Conservation (phyloP, 2,888 invertebrate species). For the Hydriomena furcata region DNA sequence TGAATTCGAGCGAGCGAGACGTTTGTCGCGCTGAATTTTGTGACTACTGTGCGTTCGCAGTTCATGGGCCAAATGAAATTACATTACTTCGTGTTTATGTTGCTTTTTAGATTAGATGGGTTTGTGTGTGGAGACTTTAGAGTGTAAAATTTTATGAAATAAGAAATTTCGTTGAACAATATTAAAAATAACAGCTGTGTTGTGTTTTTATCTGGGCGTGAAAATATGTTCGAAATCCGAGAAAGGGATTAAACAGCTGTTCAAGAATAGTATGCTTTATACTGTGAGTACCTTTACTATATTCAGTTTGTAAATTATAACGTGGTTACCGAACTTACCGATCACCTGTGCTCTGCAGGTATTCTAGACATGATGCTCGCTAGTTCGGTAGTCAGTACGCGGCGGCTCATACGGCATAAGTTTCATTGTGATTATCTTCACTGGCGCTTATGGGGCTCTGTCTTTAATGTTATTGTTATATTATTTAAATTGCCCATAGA, state of each 20-base stretch:
- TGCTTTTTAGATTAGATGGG: constrained; percentile 21
- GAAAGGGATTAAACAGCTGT: constrained; percentile 65
- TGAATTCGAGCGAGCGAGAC: constrained; percentile 67
- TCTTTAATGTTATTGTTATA: background rate
- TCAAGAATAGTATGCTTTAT: constrained; percentile 76
- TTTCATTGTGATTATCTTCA: background rate
- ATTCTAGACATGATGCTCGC: background rate
- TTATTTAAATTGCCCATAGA: background rate
- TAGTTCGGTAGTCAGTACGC: background rate
- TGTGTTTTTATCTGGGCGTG: constrained; percentile 67
- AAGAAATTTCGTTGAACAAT: no score
- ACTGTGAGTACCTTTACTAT: constrained; percentile 62
- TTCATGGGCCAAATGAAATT: constrained; percentile 44
- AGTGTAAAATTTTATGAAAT: no score
- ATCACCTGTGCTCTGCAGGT: no score
- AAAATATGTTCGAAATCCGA: constrained; percentile 46
- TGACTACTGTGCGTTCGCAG: constrained; percentile 78
- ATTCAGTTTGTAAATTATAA: no score
- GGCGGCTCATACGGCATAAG: background rate
- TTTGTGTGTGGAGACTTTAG: constrained; percentile 40
- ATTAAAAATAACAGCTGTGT: constrained; percentile 52
- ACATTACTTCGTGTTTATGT: no score
- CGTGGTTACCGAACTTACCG: no score
- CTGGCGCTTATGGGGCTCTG: background rate
- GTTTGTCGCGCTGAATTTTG: constrained; percentile 62